Evolutionary conservation across 2,888 invertebrate genomes (phyloP), one percentile per base, ranked within the genome.

Genomic region (Acrobasis repandana): DNA sequence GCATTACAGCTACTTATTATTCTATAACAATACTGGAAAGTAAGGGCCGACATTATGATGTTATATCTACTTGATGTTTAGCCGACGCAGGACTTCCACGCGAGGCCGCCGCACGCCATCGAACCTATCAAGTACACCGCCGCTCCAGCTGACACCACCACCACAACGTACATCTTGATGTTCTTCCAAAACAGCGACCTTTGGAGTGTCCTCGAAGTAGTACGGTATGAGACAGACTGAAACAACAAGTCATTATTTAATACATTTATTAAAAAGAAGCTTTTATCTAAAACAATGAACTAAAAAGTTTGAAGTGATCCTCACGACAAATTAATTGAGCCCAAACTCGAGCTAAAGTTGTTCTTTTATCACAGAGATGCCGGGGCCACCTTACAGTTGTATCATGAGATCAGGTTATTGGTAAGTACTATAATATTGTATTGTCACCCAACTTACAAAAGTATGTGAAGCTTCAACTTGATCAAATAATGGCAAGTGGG

Each of bases 181-280:
- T 97, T 98, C 86, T 98, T 98, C 98, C 98, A 98, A 88, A 97
- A 98, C 88, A 98, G 93, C 15, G 97, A 95, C 48, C 97, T 93
- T 43, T 97, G 97, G 65, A 98, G 87, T 67, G 96, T 97, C 76
- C 97, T 94, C 69, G 98, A 97, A 5, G 96, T 96, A 74, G 95
- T 95, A 73, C 96, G 95, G 89, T 98, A 98, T 65, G 96, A 94
- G 11, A 98, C 95, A 1, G 98, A 97, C 98, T 98, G 88, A 46
- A 95, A 94, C 62, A 54, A 77, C 1, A 9, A 36, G 9, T 10
- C 11, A 10, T 36, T 36, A 36, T 36, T 36, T 9, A 11, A 28
- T 28, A 28, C 28, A 28, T n/a, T n/a, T n/a, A n/a, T n/a, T n/a
- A n/a, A n/a, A n/a, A n/a, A n/a, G n/a, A n/a, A n/a, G n/a, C n/a